These are phyloP conservation scores for Acromyrmex charruanus DNA, from an alignment of 1,140 invertebrate genomes.

Conservation along the genomic window DNA sequence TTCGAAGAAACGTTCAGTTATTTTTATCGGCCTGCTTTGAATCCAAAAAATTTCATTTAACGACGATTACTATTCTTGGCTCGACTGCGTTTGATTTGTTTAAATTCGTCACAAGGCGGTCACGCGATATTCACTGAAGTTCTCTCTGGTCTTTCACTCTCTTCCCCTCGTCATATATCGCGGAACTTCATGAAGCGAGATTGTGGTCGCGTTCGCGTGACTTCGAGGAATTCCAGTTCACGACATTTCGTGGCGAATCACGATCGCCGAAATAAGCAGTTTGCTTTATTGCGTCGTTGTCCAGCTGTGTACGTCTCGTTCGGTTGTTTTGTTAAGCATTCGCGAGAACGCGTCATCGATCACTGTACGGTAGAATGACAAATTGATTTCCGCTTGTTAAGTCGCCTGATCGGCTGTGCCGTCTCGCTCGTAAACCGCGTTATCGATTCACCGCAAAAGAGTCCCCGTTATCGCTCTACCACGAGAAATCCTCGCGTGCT, in stretches of 20 bases:
- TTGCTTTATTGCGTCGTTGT: conserved; percentile 55
- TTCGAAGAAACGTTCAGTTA: background rate
- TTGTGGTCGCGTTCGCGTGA: conserved; percentile 45
- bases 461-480: conserved; percentile 24
- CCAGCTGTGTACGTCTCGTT: background rate
- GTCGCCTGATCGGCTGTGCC: conserved; percentile 18
- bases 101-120: conserved; percentile 29
- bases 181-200: conserved; percentile 28
- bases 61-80: background rate
- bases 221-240: conserved; percentile 30
- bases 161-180: conserved; percentile 17
- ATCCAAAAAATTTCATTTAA: conserved; percentile 9
- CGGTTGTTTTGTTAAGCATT: background rate
- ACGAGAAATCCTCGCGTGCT: conserved; percentile 58
- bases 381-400: conserved; percentile 59
- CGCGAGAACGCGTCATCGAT: conserved; percentile 9
- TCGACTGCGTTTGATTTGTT: background rate
- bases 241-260: conserved; percentile 47
- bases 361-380: conserved; percentile 28
- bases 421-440: conserved; percentile 32
- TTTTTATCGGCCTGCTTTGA: conserved; percentile 2
- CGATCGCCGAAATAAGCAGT: conserved; percentile 51
- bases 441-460: conserved; percentile 23
- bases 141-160: background rate
- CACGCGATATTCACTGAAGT: conserved; percentile 46